Evolutionary conservation across 2,113 vertebrate genomes (phyloP).

Genomic region (Misgurnus mizolepis): DNA sequence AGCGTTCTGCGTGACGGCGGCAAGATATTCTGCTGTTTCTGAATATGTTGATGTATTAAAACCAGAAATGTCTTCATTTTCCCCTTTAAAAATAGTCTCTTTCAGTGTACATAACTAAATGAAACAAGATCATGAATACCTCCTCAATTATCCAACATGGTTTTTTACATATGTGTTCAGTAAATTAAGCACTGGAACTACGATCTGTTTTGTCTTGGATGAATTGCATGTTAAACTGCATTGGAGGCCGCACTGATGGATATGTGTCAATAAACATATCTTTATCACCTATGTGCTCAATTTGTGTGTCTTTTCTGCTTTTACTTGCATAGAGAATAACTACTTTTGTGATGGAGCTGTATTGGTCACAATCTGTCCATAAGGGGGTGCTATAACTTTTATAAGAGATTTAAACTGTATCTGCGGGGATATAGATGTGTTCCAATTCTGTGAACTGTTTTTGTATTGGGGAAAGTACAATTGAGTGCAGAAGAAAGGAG

Average conservation of each 20-base stretch:
- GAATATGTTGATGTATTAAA: not conserved
- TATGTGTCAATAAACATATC: slow-evolving; percentile 99
- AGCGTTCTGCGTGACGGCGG: not conserved
- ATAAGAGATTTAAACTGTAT: no score
- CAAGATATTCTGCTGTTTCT: not conserved
- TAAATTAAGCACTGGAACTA: slow-evolving; percentile 98
- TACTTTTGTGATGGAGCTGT: not conserved
- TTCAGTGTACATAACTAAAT: slow-evolving; percentile 69
- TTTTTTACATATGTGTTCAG: slow-evolving; percentile 89
- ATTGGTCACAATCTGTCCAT: no score
- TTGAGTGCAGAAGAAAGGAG: no score
- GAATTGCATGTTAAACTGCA: slow-evolving; percentile 95
- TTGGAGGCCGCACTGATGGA: slow-evolving; percentile 97
- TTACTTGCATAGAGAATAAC: not conserved
- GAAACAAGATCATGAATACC: slow-evolving; percentile 85
- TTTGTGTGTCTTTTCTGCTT: slow-evolving; percentile 51
- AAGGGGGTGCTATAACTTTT: no score
- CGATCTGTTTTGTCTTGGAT: slow-evolving; percentile 84
- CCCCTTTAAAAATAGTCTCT: slow-evolving; percentile 60
- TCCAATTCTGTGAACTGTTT: no score
- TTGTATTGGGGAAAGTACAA: no score
- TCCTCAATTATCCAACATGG: slow-evolving; percentile 89
- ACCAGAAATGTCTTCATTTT: slow-evolving; percentile 21
- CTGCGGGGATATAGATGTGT: no score
- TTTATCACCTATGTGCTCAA: slow-evolving; percentile 82